Base-by-base conservation (phyloP, 2,888 invertebrate species). In the Aproaerema taeniolella region DNA sequence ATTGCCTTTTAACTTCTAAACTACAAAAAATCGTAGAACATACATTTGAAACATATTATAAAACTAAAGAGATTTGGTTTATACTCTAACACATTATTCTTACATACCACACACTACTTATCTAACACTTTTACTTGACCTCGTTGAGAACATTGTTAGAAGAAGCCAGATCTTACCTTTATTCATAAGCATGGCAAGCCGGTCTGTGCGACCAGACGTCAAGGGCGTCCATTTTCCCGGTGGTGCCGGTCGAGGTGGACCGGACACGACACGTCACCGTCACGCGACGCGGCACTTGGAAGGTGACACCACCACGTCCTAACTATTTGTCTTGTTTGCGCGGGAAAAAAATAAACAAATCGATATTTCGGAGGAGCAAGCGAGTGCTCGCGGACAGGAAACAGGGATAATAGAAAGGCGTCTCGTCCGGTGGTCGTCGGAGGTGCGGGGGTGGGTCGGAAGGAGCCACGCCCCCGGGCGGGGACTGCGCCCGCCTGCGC, bases 341-440 rank as follows among this genome's bases (percentile, higher is more conserved):
- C 69, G 75, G 67, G 67, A 75, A 83, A 79, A 67, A 83, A 83
- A 85, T 78, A 82, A 85, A 86, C 83, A 83, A 76, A 83, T 83
- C 81, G 68, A 81, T 81, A 71, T 72, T 74, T 80, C 67, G 70
- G 59, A 58, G 75, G 69, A 72, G 61, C 62, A 78, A 66, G 75
- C 85, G 79, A 71, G 83, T 78, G 83, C 74, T 70, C 76, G 71
- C 69, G 78, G 78, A 83, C 83, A 83, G 85, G 85, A 86, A 85
- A 67, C 83, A 68, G 70, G 74, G 73, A 85, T 86, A 86, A 86
- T 83, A 81, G 82, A 74, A 77, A 79, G 65, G 61, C 53, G 66
- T 58, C 62, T 61, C 63, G 65, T 67, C 67, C 66, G 69, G 65
- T 61, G 56, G 55, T 50, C 46, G 47, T 49, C 41, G 52, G 45